A percentile compares a stretch with the other conserved stretches of the same genome.
Conservation (phyloP, 1,140 invertebrate genomes). For the Paralvinella palmiformis region DNA sequence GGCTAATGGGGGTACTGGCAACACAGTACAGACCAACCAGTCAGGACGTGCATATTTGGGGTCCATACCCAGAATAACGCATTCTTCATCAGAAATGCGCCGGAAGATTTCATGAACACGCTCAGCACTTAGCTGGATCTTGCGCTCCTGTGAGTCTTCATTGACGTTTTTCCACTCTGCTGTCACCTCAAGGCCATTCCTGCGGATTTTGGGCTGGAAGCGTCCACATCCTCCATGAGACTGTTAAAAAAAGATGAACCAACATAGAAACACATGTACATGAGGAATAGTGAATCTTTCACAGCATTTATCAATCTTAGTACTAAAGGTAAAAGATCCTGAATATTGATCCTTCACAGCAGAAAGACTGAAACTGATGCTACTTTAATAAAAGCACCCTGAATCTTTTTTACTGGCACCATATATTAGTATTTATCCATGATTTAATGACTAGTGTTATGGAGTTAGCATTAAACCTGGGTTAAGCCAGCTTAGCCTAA, state of each 20-base stretch:
- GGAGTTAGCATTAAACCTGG: too few relatives aligned
- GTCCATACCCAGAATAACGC: conserved; percentile 91
- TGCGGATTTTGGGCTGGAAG: conserved; percentile 87
- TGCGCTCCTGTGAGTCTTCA: conserved; percentile 80
- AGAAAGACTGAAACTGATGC: too few relatives aligned
- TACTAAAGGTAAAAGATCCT: too few relatives aligned
- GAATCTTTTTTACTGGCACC: too few relatives aligned
- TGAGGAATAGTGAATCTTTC: too few relatives aligned
- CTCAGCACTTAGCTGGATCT: conserved; percentile 84
- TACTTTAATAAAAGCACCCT: too few relatives aligned
- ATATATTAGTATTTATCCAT: too few relatives aligned
- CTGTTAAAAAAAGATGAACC: conserved; percentile 36
- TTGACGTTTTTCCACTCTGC: conserved; percentile 98
- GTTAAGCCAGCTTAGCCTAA: too few relatives aligned
- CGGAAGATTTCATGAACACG: conserved; percentile 94
- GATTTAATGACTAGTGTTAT: too few relatives aligned
- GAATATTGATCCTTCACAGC: too few relatives aligned
- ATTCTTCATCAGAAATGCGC: conserved; percentile 95
- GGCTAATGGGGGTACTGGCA: conserved; percentile 92
- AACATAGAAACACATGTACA: too few relatives aligned
- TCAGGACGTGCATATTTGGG: conserved; percentile 92
- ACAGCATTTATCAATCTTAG: too few relatives aligned
- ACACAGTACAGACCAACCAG: conserved; percentile 97
- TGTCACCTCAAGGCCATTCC: conserved; percentile 82
- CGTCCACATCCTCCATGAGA: conserved; percentile 94